These are phyloP conservation scores for Prinia subflava DNA, from an alignment of 2,113 vertebrate species.

Conservation along the genomic window DNA sequence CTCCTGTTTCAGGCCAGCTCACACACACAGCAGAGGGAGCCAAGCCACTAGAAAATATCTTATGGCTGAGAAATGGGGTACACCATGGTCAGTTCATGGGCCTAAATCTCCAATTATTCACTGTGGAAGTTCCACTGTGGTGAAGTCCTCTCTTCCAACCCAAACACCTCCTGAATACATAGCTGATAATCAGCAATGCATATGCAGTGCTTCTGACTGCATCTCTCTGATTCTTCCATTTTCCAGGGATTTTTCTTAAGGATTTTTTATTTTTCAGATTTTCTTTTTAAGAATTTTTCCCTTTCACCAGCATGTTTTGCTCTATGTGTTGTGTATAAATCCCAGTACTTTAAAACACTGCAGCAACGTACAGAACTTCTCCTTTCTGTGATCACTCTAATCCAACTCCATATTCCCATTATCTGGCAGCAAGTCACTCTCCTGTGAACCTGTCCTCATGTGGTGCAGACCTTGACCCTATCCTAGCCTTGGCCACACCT, in stretches of 20 bases:
- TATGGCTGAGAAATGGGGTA: neutral
- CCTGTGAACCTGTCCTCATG: neutral
- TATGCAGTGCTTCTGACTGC: neutral
- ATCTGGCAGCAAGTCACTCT: neutral
- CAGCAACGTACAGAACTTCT: neutral
- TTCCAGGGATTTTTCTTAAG: neutral
- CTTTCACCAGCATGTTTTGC: neutral
- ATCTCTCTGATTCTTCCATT: neutral
- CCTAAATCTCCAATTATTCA: fast-evolving
- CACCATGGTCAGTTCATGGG: neutral
- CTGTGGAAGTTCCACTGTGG: neutral
- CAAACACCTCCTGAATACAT: neutral
- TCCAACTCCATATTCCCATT: neutral
- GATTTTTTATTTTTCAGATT: neutral
- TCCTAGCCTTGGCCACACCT: neutral
- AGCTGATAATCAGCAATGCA: neutral
- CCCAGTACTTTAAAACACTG: neutral
- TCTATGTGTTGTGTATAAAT: neutral
- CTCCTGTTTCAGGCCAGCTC: neutral
- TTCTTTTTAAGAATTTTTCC: neutral
- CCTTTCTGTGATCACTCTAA: neutral
- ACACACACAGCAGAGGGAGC: constrained; percentile 23
- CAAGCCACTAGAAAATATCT: neutral
- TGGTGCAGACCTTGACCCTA: neutral
- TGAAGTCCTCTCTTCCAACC: neutral